A percentile compares a stretch with the other conserved stretches of the same genome.
These are phyloP conservation scores for Leptocoma aspasia DNA, from an alignment of 2,113 vertebrate species.

Conservation along the genomic window DNA sequence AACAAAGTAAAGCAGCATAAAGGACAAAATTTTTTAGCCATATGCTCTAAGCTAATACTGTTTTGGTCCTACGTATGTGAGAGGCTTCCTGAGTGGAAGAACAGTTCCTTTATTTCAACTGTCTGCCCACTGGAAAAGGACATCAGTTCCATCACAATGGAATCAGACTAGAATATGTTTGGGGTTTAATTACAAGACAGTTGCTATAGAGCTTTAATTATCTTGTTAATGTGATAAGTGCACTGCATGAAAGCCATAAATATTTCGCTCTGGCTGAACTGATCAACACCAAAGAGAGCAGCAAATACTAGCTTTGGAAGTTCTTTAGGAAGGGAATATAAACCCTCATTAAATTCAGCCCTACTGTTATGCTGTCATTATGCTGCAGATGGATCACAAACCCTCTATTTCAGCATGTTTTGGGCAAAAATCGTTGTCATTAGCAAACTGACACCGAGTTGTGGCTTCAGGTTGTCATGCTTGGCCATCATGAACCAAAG, in stretches of 20 bases:
- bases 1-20: background rate
- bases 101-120: background rate
- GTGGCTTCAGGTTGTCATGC: background rate
- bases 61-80: background rate
- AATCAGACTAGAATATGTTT: background rate
- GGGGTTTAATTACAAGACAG: background rate
- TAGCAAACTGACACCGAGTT: background rate
- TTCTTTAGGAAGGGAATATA: background rate
- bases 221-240: background rate
- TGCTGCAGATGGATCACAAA: background rate
- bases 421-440: background rate
- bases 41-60: background rate
- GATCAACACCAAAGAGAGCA: background rate
- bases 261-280: background rate
- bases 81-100: background rate
- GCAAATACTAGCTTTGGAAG: background rate
- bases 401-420: background rate
- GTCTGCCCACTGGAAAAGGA: background rate
- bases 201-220: background rate
- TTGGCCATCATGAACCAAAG: fast-evolving
- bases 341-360: background rate
- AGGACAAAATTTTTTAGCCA: background rate
- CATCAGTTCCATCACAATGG: background rate
- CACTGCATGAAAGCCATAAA: background rate
- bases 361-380: background rate